Evolutionary conservation across 2,113 vertebrate species (phyloP).

Genomic region (Natator depressus): DNA sequence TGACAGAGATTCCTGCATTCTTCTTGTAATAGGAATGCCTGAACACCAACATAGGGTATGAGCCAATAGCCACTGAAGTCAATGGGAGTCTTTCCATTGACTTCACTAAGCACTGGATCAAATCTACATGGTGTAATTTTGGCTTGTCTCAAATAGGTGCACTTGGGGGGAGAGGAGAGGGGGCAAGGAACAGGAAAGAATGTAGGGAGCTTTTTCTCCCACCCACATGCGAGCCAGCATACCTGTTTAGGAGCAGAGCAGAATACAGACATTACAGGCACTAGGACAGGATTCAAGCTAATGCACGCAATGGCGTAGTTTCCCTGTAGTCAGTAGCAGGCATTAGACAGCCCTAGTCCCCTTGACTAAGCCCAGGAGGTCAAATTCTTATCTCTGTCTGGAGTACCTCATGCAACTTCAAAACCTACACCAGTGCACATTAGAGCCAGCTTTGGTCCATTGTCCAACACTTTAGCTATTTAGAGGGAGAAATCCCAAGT

Average conservation of each 20-base stretch:
- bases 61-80: background rate
- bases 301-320: background rate
- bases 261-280: background rate
- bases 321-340: background rate
- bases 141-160: background rate
- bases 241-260: no score
- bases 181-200: background rate
- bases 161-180: no score
- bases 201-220: background rate
- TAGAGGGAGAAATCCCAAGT: background rate
- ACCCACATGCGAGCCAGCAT: background rate
- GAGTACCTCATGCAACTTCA: background rate
- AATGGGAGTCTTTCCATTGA: background rate
- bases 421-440: background rate
- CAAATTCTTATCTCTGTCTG: background rate
- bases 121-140: background rate
- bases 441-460: background rate
- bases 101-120: background rate
- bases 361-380: background rate
- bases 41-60: background rate
- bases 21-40: background rate
- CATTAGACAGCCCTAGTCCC: background rate
- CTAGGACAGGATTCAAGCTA: background rate
- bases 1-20: background rate
- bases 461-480: fast-evolving